These are phyloP conservation scores for Sapayoa aenigma DNA, from an alignment of 2,113 vertebrate genomes.

Conservation along the genomic window DNA sequence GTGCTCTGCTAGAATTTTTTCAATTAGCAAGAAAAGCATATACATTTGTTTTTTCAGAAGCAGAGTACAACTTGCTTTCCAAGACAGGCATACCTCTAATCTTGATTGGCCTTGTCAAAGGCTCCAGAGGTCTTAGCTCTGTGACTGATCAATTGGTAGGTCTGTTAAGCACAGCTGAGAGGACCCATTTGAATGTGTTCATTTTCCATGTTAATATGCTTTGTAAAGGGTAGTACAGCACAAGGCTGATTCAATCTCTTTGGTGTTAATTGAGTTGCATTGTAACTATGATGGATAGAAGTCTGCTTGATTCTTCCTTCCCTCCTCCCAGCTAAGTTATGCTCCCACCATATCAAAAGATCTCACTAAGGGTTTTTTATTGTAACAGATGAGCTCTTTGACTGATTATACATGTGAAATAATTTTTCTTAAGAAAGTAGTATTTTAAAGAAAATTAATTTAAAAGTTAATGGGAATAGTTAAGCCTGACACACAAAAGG, in stretches of 20 bases:
- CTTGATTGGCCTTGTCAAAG: background rate
- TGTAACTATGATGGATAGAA: background rate
- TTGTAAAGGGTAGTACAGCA: background rate
- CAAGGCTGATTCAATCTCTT: background rate
- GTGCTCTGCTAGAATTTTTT: background rate
- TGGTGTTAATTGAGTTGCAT: background rate
- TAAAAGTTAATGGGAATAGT: background rate
- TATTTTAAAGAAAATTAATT: background rate
- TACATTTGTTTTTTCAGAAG: background rate
- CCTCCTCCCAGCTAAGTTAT: background rate
- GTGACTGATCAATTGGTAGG: background rate
- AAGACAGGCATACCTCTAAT: background rate
- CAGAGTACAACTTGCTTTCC: background rate
- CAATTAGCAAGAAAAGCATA: background rate
- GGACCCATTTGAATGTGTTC: background rate
- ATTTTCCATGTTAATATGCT: background rate
- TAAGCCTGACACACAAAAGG: background rate
- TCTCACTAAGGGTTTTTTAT: background rate
- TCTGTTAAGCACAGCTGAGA: background rate
- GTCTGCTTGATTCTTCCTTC: background rate
- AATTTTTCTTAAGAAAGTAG: background rate
- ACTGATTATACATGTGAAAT: background rate
- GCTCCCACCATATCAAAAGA: background rate
- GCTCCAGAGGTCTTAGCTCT: background rate
- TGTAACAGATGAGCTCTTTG: background rate